A percentile compares a stretch with the other conserved stretches of the same genome.
These are phyloP conservation scores for Anser brachyrhynchus DNA, from an alignment of 2,113 vertebrate genomes.

Conservation along the genomic window DNA sequence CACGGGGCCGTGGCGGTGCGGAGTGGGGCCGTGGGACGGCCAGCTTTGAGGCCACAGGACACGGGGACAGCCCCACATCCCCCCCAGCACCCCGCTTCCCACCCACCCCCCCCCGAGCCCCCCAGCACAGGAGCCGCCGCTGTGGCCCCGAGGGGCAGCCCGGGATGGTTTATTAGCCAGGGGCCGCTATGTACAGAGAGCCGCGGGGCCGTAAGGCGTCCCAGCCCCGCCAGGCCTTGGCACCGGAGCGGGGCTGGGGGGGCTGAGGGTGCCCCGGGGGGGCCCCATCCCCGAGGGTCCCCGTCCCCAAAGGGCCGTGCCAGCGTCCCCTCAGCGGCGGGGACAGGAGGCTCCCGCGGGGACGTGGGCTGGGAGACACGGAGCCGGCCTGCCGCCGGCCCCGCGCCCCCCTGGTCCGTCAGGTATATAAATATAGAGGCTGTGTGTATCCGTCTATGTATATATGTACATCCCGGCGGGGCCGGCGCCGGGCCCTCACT, in stretches of 20 bases:
- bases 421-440: conserved; percentile 74
- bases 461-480: conserved; percentile 69
- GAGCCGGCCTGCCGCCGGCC: neutral
- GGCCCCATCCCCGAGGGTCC: neutral
- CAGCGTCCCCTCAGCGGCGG: neutral
- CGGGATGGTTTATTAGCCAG: neutral
- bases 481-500: conserved; percentile 27
- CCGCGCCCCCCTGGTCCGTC: neutral
- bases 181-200: neutral
- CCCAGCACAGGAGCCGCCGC: neutral
- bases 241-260: neutral
- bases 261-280: neutral
- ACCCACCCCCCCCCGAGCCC: too few relatives aligned
- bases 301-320: neutral
- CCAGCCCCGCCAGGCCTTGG: neutral
- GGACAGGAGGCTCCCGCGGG: neutral
- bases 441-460: conserved; percentile 57
- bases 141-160: neutral
- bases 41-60: too few relatives aligned
- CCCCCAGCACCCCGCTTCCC: too few relatives aligned
- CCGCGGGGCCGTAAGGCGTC: neutral
- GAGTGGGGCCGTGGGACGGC: too few relatives aligned
- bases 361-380: neutral
- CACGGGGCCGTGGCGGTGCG: accelerated
- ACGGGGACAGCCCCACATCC: accelerated